These are phyloP conservation scores for Bombus huntii DNA, from an alignment of 1,140 invertebrate species.

Conservation along the genomic window DNA sequence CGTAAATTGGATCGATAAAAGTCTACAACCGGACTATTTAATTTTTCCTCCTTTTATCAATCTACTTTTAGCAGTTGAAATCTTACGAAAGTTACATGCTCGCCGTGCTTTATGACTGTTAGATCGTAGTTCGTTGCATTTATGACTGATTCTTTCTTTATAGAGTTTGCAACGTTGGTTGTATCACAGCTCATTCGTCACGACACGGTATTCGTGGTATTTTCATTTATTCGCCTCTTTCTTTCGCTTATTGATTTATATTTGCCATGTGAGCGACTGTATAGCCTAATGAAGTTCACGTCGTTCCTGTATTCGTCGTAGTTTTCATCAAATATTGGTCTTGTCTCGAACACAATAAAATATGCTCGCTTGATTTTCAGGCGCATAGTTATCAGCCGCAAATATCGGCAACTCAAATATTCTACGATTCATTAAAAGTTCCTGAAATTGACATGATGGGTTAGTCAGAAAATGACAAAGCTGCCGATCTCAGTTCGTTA, in stretches of 20 bases:
- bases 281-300: neutral
- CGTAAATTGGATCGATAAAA: neutral
- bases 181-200: constrained; percentile 13
- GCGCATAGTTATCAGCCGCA: neutral
- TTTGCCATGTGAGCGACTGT: neutral
- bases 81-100: neutral
- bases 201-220: neutral
- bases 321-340: constrained; percentile 2
- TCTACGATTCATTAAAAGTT: neutral
- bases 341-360: neutral
- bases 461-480: neutral
- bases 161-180: neutral
- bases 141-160: constrained; percentile 19
- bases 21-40: neutral
- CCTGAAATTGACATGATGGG: neutral
- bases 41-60: neutral
- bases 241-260: constrained; percentile 17
- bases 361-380: neutral
- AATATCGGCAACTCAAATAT: neutral
- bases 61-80: neutral
- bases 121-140: neutral
- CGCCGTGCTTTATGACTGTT: neutral
- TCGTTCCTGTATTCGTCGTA: neutral
- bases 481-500: neutral
- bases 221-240: constrained; percentile 10